Evolutionary conservation across 2,113 vertebrate genomes (phyloP).

Genomic region (Rostratula benghalensis): DNA sequence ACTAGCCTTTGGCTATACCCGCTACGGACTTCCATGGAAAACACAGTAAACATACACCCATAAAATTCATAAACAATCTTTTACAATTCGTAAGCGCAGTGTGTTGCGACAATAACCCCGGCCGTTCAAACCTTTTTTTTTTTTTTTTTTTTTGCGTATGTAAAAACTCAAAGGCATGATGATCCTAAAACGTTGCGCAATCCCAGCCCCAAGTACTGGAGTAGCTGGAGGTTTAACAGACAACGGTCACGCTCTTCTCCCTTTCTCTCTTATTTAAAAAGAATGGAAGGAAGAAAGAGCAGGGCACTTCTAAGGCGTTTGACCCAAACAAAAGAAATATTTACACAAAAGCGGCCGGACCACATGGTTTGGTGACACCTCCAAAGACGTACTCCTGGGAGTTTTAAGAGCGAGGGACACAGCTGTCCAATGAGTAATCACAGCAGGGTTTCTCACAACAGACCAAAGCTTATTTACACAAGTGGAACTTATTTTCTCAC

Average conservation of each 20-base stretch:
- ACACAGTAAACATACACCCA: neutral
- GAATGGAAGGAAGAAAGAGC: neutral
- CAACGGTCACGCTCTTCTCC: neutral
- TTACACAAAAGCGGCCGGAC: constrained; percentile 70
- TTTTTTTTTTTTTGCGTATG: neutral
- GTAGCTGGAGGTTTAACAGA: neutral
- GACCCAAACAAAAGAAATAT: constrained; percentile 73
- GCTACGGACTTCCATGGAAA: neutral
- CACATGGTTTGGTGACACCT: constrained; percentile 79
- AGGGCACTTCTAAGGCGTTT: constrained; percentile 43
- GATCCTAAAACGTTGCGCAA: neutral
- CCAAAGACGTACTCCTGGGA: constrained; percentile 65
- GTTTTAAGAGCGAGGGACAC: constrained; percentile 71
- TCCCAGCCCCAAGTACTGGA: neutral
- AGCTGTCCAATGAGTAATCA: constrained; percentile 77
- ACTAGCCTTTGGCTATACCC: neutral
- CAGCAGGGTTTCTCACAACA: constrained; percentile 77
- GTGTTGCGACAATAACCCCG: constrained; percentile 1
- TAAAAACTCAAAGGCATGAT: neutral
- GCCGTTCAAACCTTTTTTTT: neutral
- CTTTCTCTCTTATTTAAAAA: neutral
- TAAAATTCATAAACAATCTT: constrained; percentile 4
- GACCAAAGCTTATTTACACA: constrained; percentile 81
- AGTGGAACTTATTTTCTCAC: constrained; percentile 83
- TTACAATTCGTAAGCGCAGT: neutral